Percentiles rank a stretch among this genome's conserved stretches.
Conservation (phyloP, 2,797 vertebrate genomes). For the Dendrocincla tyrannina region DNA sequence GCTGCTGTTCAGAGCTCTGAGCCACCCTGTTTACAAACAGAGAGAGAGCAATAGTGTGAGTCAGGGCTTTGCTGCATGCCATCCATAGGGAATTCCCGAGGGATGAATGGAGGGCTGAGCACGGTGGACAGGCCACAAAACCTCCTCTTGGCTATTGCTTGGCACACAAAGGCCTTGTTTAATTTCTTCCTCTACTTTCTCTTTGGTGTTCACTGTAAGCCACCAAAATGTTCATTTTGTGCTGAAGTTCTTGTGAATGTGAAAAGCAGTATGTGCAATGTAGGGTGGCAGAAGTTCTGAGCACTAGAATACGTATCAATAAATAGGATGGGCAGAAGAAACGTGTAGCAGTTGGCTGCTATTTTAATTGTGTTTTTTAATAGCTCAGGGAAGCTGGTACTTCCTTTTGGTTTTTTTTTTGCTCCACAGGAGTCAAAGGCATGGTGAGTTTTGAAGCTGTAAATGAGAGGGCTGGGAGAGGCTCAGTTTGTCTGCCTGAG, state of each 20-base stretch:
- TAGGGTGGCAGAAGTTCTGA: not conserved
- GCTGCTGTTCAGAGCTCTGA: not conserved
- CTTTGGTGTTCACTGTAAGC: not conserved
- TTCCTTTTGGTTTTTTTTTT: rapidly evolving
- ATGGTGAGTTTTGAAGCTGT: not conserved
- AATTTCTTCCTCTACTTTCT: not conserved
- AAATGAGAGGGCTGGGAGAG: not conserved
- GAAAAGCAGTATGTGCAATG: not conserved
- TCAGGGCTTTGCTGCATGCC: not conserved
- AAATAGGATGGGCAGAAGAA: not conserved
- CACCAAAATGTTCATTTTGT: not conserved
- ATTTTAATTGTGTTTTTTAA: not conserved
- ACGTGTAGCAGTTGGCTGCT: not conserved
- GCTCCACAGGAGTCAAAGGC: not conserved
- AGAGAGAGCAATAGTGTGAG: not conserved
- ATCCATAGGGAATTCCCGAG: rapidly evolving
- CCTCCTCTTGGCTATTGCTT: not conserved
- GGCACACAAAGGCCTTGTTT: not conserved
- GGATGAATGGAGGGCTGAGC: not conserved
- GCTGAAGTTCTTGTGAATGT: not conserved
- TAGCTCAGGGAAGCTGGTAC: not conserved
- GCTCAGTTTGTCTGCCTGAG: not conserved
- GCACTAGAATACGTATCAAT: not conserved
- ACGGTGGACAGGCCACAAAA: not conserved
- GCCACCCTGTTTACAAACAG: not conserved